Evolutionary conservation across 2,797 vertebrate species (phyloP), one percentile per base, ranked within the genome.

Genomic region (Coregonus sp.): DNA sequence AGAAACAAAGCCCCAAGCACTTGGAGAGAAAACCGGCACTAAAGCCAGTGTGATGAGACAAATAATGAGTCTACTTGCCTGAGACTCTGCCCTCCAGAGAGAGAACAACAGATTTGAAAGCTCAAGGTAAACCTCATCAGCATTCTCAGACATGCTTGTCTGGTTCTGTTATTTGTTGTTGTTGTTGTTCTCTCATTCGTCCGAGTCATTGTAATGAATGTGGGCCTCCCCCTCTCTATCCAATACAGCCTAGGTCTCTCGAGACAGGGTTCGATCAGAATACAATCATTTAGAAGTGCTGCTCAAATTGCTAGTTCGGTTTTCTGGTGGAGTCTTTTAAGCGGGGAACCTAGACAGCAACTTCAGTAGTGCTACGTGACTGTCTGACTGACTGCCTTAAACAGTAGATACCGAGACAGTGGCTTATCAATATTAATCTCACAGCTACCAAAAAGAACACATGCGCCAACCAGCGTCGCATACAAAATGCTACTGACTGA

Each of bases 101-200:
- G 50, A 76, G 5, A 69, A 31, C 54, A 33, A 47, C 70, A 12
- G 68, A 12, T 18, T 47, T 9, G 31, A 56, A 15, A 59, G 33
- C 52, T 80, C 35, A 74, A 16, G 59, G 72, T 84, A 81, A 88
- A 86, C 71, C 91, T 92, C 88, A 92, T 93, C 89, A 90, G 90
- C 89, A 93, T 92, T 92, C 91, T 78, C 84, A 87, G 83, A 86
- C 84, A 88, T 81, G 77, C 89, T 75, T 79, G 91, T 92, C 90
- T 91, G 85, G 84, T 18, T 88, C 89, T 89, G 63, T 5, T 12
- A 6, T 40, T 40, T 40, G 86, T 47, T 90, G 40, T 33, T 88
- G 90, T 90, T 92, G 91, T 90, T 90, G 84, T 85, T 86, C 82
- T 89, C 84, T 82, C 79, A 87, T 82, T 85, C 81, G 86, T 86